Conservation (phyloP, 1,140 invertebrate species). For the Leptopilina boulardi region DNA sequence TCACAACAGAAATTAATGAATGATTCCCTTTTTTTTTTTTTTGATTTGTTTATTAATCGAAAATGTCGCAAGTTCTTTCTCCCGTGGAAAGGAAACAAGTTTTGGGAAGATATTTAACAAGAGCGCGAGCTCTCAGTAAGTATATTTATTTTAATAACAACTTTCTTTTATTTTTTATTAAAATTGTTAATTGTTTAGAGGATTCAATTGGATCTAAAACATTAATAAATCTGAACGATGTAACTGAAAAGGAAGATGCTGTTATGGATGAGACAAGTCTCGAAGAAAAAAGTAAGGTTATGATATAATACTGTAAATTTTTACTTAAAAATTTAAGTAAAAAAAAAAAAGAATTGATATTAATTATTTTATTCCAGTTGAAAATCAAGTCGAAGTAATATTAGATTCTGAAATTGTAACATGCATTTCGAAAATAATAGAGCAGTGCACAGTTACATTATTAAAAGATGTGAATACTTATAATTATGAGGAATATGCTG, state of each 20-base stretch:
- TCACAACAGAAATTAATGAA: too few species aligned
- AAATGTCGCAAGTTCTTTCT: slow-evolving; percentile 34
- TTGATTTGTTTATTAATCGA: background rate
- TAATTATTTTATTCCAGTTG: slow-evolving; percentile 42
- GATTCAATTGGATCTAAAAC: slow-evolving; percentile 41
- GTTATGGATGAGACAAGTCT: slow-evolving; percentile 56
- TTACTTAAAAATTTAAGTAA: slow-evolving; percentile 7
- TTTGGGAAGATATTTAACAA: slow-evolving; percentile 46
- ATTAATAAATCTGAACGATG: slow-evolving; percentile 50
- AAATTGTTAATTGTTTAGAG: slow-evolving; percentile 50
- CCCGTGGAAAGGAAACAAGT: slow-evolving; percentile 54
- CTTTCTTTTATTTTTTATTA: background rate
- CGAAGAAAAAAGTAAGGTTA: slow-evolving; percentile 59
- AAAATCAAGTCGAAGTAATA: slow-evolving; percentile 61
- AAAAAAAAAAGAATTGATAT: background rate
- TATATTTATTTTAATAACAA: slow-evolving; percentile 16
- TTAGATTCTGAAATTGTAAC: slow-evolving; percentile 66
- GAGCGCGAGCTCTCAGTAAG: slow-evolving; percentile 54
- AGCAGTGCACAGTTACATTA: slow-evolving; percentile 53
- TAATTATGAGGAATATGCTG: slow-evolving; percentile 55
- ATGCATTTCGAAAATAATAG: slow-evolving; percentile 60
- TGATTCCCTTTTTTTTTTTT: background rate
- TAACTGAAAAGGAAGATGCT: slow-evolving; percentile 53
- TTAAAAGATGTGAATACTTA: slow-evolving; percentile 56
- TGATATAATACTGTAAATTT: slow-evolving; percentile 13